These are phyloP conservation scores for Leptoclinus maculatus DNA, from an alignment of 2,797 vertebrate species.

Conservation along the genomic window DNA sequence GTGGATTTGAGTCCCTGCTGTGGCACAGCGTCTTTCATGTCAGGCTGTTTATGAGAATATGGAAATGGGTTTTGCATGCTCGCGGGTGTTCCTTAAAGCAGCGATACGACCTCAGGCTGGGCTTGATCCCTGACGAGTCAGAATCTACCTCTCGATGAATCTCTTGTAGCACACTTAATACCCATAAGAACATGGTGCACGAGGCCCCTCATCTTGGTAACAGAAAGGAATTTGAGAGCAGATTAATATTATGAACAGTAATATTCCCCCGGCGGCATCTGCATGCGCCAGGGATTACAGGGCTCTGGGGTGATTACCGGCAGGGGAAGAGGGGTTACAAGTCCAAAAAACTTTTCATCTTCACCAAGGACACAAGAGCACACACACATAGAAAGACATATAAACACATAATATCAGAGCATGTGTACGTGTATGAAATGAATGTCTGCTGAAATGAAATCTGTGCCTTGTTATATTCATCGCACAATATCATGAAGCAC, in stretches of 20 bases:
- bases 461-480: constrained; percentile 12
- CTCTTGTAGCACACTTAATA: constrained; percentile 88
- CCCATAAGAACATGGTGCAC: constrained; percentile 83
- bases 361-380: constrained; percentile 69
- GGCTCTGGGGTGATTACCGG: constrained; percentile 89
- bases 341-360: constrained; percentile 87
- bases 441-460: constrained; percentile 26
- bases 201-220: constrained; percentile 83
- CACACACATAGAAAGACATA: constrained; percentile 62
- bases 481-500: not conserved
- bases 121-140: constrained; percentile 86
- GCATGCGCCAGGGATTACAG: constrained; percentile 91
- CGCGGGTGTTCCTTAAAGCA: constrained; percentile 83
- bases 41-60: constrained; percentile 84
- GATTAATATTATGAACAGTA: constrained; percentile 94
- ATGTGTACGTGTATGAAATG: not conserved
- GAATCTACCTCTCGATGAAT: constrained; percentile 88
- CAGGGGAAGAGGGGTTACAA: constrained; percentile 86
- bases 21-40: constrained; percentile 80
- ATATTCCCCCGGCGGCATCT: constrained; percentile 91
- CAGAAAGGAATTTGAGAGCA: constrained; percentile 88
- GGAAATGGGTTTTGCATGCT: constrained; percentile 76
- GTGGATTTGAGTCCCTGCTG: constrained; percentile 79
- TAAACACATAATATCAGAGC: constrained; percentile 46
- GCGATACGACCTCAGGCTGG: constrained; percentile 82